phyloP scores from a whole-genome alignment of 2,888 invertebrate species.

The Graphium colonna region DNA sequence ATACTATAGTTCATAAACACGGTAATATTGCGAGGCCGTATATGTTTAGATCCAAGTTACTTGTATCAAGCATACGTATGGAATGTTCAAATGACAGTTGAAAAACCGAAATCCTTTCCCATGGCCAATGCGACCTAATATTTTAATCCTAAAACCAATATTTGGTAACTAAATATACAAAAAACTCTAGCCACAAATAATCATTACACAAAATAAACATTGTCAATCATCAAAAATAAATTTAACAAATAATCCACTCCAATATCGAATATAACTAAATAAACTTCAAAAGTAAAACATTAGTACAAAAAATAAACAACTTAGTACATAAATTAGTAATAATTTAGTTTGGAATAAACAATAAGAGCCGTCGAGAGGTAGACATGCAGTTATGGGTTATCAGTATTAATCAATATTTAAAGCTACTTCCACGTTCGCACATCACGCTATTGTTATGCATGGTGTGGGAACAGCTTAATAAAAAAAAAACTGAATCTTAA shows the following conservation, averaged over 20 bases:
- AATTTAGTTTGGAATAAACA: background rate
- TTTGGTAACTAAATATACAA: background rate
- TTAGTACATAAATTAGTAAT: constrained; percentile 11
- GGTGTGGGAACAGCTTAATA: background rate
- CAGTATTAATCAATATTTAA: no score
- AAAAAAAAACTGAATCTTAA: background rate
- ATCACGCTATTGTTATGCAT: background rate
- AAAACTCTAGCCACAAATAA: background rate
- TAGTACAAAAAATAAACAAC: constrained; percentile 11
- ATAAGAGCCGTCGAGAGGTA: constrained; percentile 16
- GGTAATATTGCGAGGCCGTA: constrained; percentile 5
- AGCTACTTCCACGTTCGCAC: background rate
- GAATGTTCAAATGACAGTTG: constrained; percentile 1
- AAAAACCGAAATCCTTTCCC: background rate
- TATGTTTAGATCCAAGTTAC: background rate
- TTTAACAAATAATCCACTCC: background rate
- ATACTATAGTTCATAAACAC: background rate
- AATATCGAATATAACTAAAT: constrained; percentile 9
- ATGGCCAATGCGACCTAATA: no score
- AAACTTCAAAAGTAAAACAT: constrained; percentile 8
- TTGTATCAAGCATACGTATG: background rate
- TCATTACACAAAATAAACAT: background rate
- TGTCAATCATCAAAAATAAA: background rate
- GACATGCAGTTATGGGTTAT: background rate
- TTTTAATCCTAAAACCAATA: no score